Evolutionary conservation across 2,113 vertebrate species (phyloP).

Genomic region (Leucoraja erinaceus): DNA sequence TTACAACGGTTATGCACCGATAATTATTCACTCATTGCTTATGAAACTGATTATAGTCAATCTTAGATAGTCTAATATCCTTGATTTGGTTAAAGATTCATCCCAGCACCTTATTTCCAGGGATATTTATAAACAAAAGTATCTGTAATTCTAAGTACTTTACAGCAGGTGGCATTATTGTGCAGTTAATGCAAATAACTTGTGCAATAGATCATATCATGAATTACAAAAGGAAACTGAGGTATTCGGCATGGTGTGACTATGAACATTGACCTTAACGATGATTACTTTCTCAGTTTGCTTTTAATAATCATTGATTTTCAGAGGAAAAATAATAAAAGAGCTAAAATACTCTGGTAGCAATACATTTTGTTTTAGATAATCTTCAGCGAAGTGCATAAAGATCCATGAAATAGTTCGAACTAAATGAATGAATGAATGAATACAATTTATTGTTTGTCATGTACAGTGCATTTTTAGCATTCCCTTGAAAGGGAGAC

Average conservation of each 20-base stretch:
- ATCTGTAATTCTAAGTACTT: neutral
- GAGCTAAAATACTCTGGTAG: neutral
- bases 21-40: no score
- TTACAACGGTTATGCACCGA: no score
- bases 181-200: neutral
- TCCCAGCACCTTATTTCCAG: neutral
- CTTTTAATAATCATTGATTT: neutral
- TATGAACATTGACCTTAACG: neutral
- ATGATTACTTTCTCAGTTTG: neutral
- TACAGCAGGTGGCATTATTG: slow-evolving; percentile 25
- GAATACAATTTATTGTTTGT: no score
- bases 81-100: no score
- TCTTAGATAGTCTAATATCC: no score
- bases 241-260: neutral
- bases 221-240: neutral
- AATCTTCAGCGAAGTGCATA: neutral
- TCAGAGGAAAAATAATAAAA: neutral
- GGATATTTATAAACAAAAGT: neutral
- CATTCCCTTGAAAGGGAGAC: no score
- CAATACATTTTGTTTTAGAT: neutral
- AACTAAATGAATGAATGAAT: no score
- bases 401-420: neutral
- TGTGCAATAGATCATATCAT: neutral
- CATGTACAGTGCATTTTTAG: no score
- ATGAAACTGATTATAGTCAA: no score